Conservation (phyloP, 2,797 vertebrate genomes). For the Enteromius viviparus region DNA sequence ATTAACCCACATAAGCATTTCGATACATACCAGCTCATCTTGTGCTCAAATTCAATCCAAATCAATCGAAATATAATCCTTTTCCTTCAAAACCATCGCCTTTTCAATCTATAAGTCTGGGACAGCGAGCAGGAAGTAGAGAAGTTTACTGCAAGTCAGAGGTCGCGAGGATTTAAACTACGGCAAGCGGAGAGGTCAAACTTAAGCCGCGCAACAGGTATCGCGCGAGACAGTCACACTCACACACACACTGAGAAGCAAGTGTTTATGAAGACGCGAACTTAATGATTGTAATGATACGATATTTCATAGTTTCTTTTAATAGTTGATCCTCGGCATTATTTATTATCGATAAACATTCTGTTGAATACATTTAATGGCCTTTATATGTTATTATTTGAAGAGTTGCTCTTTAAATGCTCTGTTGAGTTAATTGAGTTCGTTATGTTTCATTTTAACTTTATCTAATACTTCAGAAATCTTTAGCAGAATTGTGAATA, state of each 20-base stretch:
- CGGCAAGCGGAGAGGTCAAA: constrained; percentile 56
- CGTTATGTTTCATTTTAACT: background rate
- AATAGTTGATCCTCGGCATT: background rate
- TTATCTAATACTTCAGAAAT: background rate
- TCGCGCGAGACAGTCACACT: background rate
- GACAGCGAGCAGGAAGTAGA: constrained; percentile 73
- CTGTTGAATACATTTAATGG: background rate
- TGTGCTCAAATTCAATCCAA: constrained; percentile 65
- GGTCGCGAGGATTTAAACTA: constrained; percentile 62
- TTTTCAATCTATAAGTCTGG: constrained; percentile 59
- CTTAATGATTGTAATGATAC: background rate
- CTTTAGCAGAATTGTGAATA: background rate
- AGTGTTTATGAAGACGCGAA: background rate
- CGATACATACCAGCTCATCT: constrained; percentile 83
- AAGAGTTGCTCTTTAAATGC: background rate
- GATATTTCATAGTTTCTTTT: too few relatives aligned
- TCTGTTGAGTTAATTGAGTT: background rate
- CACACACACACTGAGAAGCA: background rate
- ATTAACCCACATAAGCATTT: background rate
- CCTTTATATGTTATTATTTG: background rate
- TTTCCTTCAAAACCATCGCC: constrained; percentile 69
- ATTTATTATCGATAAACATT: background rate
- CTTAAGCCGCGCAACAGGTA: constrained; percentile 25
- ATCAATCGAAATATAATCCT: constrained; percentile 63
- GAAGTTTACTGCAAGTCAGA: constrained; percentile 50